Conservation (phyloP, 2,113 vertebrate genomes). For the Alligator sinensis region DNA sequence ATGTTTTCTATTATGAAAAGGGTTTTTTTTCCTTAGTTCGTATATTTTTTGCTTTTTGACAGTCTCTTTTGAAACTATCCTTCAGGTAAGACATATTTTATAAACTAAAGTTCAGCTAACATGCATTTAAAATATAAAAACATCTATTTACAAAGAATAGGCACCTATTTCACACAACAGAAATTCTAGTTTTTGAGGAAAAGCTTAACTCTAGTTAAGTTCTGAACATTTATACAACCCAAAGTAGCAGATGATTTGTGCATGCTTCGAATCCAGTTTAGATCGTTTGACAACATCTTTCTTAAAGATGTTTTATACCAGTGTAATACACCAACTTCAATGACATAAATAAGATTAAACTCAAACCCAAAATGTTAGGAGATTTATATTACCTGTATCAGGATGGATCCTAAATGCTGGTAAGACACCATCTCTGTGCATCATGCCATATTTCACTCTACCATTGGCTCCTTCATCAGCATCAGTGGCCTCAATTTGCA, state of each 20-base stretch:
- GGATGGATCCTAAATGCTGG: conserved; percentile 90
- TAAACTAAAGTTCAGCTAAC: neutral
- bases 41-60: neutral
- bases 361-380: neutral
- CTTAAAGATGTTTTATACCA: neutral
- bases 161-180: neutral
- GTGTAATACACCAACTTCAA: neutral
- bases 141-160: neutral
- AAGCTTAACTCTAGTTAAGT: neutral
- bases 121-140: neutral
- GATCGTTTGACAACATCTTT: neutral
- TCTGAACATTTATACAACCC: neutral
- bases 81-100: neutral
- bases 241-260: neutral
- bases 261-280: neutral
- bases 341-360: neutral
- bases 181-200: neutral
- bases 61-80: neutral
- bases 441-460: conserved; percentile 89
- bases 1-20: neutral
- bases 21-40: neutral
- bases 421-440: conserved; percentile 88
- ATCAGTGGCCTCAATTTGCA: conserved; percentile 89
- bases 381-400: conserved; percentile 82
- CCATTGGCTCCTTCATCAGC: conserved; percentile 90